Evolutionary conservation across 37 sponge, comb jelly and placozoan species (phyloP).

Genomic region (Bolinopsis microptera): DNA sequence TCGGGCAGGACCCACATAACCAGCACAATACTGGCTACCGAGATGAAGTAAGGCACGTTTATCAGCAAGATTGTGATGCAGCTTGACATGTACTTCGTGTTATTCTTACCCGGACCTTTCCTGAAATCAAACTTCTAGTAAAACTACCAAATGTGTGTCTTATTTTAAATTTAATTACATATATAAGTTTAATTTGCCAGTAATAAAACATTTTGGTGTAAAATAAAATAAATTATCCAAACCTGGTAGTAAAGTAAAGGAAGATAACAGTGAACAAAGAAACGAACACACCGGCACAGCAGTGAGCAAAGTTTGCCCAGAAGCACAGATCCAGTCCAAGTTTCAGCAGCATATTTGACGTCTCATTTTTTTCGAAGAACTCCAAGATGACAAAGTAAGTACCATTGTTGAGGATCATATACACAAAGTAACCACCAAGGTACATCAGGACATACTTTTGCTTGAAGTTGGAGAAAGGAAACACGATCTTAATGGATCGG

Average conservation of each 20-base stretch:
- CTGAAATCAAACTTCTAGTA: too few relatives aligned
- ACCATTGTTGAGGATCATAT: background rate
- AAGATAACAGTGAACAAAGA: background rate
- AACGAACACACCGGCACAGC: background rate
- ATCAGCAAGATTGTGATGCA: background rate
- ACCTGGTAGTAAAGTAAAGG: background rate
- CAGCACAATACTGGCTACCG: background rate
- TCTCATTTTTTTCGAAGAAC: background rate
- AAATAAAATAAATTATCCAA: background rate
- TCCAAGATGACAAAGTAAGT: background rate
- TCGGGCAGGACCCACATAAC: background rate
- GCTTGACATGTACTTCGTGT: background rate
- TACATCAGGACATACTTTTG: background rate
- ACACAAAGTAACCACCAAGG: background rate
- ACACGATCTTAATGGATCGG: background rate
- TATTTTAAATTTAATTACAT: too few relatives aligned
- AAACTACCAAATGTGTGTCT: too few relatives aligned
- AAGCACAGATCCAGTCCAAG: background rate
- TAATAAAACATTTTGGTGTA: too few relatives aligned
- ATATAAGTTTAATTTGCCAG: too few relatives aligned
- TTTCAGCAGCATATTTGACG: background rate
- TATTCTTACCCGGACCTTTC: background rate
- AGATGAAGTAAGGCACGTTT: background rate
- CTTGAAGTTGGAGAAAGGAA: background rate
- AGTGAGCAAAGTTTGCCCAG: background rate